Evolutionary conservation across 2,113 vertebrate species (phyloP).

Genomic region (Paedocypris sp.): DNA sequence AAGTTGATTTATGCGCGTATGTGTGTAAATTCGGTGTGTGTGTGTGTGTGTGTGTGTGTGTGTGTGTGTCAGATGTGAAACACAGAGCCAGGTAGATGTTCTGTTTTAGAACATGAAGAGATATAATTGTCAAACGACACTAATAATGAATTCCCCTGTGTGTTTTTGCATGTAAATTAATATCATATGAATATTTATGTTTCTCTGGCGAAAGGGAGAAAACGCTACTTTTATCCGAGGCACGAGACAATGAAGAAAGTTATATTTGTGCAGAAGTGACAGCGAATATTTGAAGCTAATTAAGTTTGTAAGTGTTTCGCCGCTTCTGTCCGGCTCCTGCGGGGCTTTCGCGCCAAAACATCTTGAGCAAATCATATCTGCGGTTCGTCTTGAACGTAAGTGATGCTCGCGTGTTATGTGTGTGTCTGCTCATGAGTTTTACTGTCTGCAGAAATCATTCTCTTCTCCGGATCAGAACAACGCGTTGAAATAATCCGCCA

Average conservation of each 20-base stretch:
- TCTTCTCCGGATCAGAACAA: no score
- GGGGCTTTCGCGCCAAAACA: no score
- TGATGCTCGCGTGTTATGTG: no score
- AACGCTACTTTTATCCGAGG: neutral
- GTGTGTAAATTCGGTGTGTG: no score
- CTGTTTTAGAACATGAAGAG: constrained; percentile 13
- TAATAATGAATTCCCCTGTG: constrained; percentile 50
- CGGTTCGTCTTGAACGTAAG: no score
- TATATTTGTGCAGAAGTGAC: constrained; percentile 11
- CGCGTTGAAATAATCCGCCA: no score
- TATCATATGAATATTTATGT: constrained; percentile 15
- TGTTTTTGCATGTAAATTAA: constrained; percentile 50
- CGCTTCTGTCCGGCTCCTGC: no score
- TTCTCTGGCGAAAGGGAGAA: neutral
- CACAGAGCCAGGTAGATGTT: neutral
- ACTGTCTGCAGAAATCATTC: no score
- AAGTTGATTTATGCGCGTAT: no score
- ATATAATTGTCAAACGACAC: constrained; percentile 48
- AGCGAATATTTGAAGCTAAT: neutral
- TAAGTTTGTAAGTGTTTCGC: neutral
- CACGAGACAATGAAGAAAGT: neutral
- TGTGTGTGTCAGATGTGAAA: neutral
- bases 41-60: no score
- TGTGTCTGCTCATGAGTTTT: no score
- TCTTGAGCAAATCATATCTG: no score